These are phyloP conservation scores for Helogale parvula DNA, from an alignment of 2,113 vertebrate species.

Conservation along the genomic window DNA sequence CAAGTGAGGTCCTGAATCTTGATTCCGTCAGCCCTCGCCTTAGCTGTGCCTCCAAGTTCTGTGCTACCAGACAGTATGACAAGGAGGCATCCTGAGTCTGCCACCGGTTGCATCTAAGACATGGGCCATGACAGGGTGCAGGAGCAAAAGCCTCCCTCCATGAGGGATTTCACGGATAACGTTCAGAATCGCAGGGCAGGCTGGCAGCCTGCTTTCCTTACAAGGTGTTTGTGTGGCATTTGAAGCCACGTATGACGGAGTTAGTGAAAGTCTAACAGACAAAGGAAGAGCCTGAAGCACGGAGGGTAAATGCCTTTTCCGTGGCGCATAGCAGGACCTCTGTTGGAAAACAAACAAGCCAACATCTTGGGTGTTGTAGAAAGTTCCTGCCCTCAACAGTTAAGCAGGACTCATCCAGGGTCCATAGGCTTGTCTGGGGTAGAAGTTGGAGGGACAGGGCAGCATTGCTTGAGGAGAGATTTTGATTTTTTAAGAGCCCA, in stretches of 20 bases:
- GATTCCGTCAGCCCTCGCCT: neutral
- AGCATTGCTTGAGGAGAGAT: neutral
- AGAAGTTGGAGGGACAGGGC: neutral
- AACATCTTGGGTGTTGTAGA: neutral
- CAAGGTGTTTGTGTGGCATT: neutral
- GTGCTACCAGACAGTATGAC: neutral
- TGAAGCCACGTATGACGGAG: slow-evolving; percentile 6
- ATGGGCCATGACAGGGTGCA: neutral
- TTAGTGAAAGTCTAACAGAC: neutral
- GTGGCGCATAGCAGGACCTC: neutral
- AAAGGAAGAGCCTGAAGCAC: neutral
- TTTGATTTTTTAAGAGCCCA: neutral
- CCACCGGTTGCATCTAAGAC: neutral
- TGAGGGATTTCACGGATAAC: accelerated
- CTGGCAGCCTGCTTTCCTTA: neutral
- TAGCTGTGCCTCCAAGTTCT: neutral
- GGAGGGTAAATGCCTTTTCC: neutral
- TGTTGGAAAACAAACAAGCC: neutral
- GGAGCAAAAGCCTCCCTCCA: neutral
- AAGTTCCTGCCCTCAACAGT: neutral
- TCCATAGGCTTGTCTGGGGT: neutral
- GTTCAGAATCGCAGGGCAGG: neutral
- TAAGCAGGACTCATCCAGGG: neutral
- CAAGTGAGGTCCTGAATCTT: neutral
- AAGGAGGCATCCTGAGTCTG: neutral